phyloP scores from a whole-genome alignment of 2,888 invertebrate species.

The Cyclophora albipunctata region DNA sequence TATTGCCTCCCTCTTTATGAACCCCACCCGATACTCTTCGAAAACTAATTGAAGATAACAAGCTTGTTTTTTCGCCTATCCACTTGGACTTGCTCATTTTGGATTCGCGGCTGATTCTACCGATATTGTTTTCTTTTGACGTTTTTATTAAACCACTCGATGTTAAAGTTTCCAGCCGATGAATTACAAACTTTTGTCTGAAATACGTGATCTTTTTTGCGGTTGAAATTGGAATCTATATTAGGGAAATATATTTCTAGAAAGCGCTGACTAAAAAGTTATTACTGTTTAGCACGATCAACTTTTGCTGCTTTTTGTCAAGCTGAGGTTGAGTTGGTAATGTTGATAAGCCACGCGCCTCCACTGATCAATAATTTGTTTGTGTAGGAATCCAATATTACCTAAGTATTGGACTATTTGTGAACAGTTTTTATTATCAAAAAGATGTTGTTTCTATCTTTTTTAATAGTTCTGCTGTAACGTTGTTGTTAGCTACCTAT shows the following conservation, averaged over 20 bases:
- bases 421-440: too few relatives aligned
- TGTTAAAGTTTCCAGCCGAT: conserved; percentile 24
- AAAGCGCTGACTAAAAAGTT: background rate
- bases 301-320: background rate
- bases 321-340: background rate
- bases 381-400: too few relatives aligned
- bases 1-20: conserved; percentile 52
- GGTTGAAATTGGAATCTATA: conserved; percentile 6
- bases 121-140: conserved; percentile 48
- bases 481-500: too few relatives aligned
- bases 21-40: conserved; percentile 47
- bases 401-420: too few relatives aligned
- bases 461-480: too few relatives aligned
- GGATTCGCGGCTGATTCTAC: conserved; percentile 36
- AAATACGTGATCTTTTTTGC: conserved; percentile 23
- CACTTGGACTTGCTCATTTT: conserved; percentile 41
- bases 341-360: background rate
- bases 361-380: too few relatives aligned
- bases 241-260: background rate
- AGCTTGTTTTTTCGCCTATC: conserved; percentile 56
- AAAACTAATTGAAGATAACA: conserved; percentile 67
- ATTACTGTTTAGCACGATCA: background rate
- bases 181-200: conserved; percentile 24
- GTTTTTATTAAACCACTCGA: conserved; percentile 34
- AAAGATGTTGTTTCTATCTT: too few relatives aligned